Conservation (phyloP, 1,140 invertebrate genomes). For the Protaetia brevitarsis region DNA sequence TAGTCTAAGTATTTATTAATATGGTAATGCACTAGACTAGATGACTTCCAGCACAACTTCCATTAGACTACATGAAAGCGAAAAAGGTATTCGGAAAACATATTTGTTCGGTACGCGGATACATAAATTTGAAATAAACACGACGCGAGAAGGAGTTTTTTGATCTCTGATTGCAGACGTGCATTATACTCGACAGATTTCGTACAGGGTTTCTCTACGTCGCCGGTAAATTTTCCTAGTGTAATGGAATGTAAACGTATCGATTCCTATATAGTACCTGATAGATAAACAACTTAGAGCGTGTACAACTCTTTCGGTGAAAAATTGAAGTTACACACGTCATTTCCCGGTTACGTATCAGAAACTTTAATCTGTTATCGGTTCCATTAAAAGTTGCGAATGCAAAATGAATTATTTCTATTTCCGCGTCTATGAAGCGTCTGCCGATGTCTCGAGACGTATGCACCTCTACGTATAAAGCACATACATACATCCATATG, state of each 20-base stretch:
- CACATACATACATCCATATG: not conserved
- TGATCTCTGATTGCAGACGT: not conserved
- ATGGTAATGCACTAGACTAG: not conserved
- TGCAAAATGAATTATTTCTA: slow-evolving; percentile 1
- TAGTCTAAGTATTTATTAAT: no score
- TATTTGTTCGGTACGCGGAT: not conserved
- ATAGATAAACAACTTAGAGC: not conserved
- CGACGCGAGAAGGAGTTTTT: not conserved
- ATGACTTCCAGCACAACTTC: not conserved
- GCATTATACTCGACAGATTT: not conserved
- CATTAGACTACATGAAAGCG: not conserved
- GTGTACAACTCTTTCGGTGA: not conserved
- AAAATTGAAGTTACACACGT: slow-evolving; percentile 2
- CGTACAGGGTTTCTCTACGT: not conserved
- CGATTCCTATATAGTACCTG: not conserved
- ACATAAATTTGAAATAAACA: slow-evolving; percentile 14
- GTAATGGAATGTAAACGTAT: slow-evolving; percentile 15
- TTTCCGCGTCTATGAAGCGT: not conserved
- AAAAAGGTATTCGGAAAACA: not conserved
- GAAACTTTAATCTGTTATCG: not conserved
- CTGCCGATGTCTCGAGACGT: not conserved
- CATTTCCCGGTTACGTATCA: not conserved
- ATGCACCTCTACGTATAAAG: no score
- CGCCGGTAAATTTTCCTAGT: not conserved
- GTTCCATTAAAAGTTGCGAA: slow-evolving; percentile 3